A percentile compares a stretch with the other conserved stretches of the same genome.
These are phyloP conservation scores for Phenganax subtilis DNA, from an alignment of 92 coral and sea anemone genomes.

Conservation along the genomic window DNA sequence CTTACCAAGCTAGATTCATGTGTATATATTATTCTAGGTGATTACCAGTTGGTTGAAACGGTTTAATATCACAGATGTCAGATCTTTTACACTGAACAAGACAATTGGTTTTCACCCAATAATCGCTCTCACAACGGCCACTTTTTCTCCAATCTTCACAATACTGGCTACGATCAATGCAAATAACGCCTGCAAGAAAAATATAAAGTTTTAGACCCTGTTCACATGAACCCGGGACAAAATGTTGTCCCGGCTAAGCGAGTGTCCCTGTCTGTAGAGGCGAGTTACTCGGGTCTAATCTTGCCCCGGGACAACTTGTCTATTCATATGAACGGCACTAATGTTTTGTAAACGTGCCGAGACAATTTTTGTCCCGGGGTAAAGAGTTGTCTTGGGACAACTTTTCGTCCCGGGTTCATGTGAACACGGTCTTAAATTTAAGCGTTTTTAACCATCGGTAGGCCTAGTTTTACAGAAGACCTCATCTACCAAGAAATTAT, in stretches of 20 bases:
- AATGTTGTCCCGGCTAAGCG: neutral
- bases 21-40: neutral
- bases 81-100: neutral
- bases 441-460: no score
- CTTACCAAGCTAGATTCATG: neutral
- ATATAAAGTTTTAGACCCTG: neutral
- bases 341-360: no score
- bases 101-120: slow-evolving; percentile 21
- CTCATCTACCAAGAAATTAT: neutral
- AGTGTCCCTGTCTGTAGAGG: neutral
- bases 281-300: no score
- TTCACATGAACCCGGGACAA: neutral
- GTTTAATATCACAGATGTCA: slow-evolving; percentile 9
- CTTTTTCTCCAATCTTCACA: slow-evolving; percentile 10
- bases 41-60: slow-evolving; percentile 19
- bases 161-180: slow-evolving; percentile 5
- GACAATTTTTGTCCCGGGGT: no score
- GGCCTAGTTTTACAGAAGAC: no score
- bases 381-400: no score
- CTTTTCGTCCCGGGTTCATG: no score
- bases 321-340: no score
- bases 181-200: slow-evolving; percentile 15
- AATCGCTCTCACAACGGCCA: slow-evolving; percentile 14
- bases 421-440: no score
- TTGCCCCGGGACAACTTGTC: no score